Percentiles rank a stretch among this genome's conserved stretches.
Conservation (phyloP, 2,888 invertebrate species). For the Amaurobius ferox region DNA sequence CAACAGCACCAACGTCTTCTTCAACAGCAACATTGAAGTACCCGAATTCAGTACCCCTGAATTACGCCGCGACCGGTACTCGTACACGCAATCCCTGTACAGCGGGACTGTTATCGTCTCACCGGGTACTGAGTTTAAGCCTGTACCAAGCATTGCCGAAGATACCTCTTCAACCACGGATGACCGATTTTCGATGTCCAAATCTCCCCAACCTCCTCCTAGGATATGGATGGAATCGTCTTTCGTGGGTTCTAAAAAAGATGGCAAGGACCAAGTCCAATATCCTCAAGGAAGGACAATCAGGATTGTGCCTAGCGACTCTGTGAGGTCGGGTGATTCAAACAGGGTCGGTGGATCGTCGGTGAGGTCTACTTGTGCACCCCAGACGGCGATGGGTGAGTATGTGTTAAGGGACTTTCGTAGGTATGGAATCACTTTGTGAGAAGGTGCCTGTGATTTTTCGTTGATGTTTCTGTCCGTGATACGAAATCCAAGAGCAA, state of each 20-base stretch:
- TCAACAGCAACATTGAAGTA: constrained; percentile 37
- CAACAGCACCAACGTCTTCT: constrained; percentile 62
- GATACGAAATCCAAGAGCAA: too few species aligned
- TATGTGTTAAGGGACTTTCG: constrained; percentile 70
- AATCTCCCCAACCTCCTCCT: constrained; percentile 73
- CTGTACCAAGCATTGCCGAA: constrained; percentile 21
- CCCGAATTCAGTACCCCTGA: constrained; percentile 10
- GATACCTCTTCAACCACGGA: constrained; percentile 20
- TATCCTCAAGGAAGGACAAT: constrained; percentile 25
- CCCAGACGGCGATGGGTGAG: constrained; percentile 68
- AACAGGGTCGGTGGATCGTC: neutral
- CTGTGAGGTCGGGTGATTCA: constrained; percentile 76
- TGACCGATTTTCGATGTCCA: constrained; percentile 76
- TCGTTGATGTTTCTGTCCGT: neutral
- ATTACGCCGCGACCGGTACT: constrained; percentile 81
- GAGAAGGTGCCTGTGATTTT: neutral
- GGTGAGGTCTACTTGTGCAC: constrained; percentile 50
- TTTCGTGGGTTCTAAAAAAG: constrained; percentile 85
- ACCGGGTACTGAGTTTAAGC: constrained; percentile 23
- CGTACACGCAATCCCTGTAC: constrained; percentile 79
- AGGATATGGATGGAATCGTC: constrained; percentile 95
- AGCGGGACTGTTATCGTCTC: constrained; percentile 48
- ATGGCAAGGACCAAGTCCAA: constrained; percentile 16
- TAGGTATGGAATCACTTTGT: constrained; percentile 69
- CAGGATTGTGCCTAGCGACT: constrained; percentile 56